Evolutionary conservation across 2,797 vertebrate genomes (phyloP).

Genomic region (Rhinophrynus dorsalis): DNA sequence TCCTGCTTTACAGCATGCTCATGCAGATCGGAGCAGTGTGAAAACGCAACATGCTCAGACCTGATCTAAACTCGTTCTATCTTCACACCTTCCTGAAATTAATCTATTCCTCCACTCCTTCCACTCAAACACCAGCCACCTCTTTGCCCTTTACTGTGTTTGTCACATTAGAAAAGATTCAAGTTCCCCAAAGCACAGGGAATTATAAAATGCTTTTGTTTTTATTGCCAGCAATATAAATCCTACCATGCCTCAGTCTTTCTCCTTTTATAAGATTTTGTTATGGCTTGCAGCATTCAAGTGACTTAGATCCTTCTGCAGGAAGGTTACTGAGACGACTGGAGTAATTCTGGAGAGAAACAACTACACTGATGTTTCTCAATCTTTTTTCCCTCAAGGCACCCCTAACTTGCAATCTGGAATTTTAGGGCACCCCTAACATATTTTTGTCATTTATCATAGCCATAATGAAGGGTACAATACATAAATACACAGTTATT

Average conservation of each 20-base stretch:
- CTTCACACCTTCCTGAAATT: constrained; percentile 7
- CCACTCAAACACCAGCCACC: not conserved
- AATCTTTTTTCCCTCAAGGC: too few relatives aligned
- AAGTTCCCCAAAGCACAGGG: not conserved
- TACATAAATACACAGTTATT: too few relatives aligned
- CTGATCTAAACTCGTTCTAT: not conserved
- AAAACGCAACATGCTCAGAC: not conserved
- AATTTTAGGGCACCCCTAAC: too few relatives aligned
- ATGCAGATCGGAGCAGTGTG: not conserved
- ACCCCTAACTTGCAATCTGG: too few relatives aligned
- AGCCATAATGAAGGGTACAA: too few relatives aligned
- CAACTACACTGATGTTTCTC: too few relatives aligned
- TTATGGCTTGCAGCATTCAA: not conserved
- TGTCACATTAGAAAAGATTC: constrained; percentile 10
- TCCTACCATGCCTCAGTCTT: not conserved
- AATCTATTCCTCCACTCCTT: not conserved
- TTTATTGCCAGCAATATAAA: constrained; percentile 21
- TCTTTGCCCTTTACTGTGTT: constrained; percentile 7
- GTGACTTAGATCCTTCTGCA: not conserved
- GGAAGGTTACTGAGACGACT: not conserved
- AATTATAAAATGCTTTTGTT: not conserved
- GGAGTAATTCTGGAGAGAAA: too few relatives aligned
- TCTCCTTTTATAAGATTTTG: constrained; percentile 20
- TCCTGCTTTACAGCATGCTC: too few relatives aligned
- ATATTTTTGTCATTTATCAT: too few relatives aligned